Conservation (phyloP, 2,888 invertebrate species). For the Heteropelma amictum region DNA sequence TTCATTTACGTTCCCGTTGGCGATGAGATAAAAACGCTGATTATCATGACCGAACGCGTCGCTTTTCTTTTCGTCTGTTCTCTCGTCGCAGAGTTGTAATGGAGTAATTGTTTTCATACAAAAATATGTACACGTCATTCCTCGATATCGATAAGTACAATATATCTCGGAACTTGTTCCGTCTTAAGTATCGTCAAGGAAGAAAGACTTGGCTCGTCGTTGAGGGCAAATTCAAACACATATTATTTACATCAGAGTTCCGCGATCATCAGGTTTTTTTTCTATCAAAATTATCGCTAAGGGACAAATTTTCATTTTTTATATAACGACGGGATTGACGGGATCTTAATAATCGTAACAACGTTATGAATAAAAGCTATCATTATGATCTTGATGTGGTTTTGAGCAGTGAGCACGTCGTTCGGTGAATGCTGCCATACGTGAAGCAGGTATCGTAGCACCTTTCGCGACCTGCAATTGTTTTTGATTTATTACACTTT, state of each 20-base stretch:
- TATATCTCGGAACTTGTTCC: constrained; percentile 22
- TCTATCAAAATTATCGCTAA: constrained; percentile 44
- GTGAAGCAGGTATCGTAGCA: constrained; percentile 73
- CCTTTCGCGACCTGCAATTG: constrained; percentile 71
- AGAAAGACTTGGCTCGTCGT: constrained; percentile 36
- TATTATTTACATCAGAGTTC: constrained; percentile 53
- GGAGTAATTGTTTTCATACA: constrained; percentile 53
- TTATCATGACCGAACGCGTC: no score
- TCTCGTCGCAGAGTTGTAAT: background rate
- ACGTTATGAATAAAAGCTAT: constrained; percentile 68
- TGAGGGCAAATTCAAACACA: constrained; percentile 55
- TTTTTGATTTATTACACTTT: background rate
- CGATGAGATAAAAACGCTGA: background rate
- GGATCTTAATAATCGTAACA: constrained; percentile 19
- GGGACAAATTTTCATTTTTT: constrained; percentile 22
- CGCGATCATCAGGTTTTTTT: constrained; percentile 38
- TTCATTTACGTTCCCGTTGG: background rate
- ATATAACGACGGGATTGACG: constrained; percentile 14
- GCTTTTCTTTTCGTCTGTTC: background rate
- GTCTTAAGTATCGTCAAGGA: constrained; percentile 9
- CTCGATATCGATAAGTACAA: constrained; percentile 52
- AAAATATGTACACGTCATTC: constrained; percentile 53
- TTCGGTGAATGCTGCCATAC: constrained; percentile 75
- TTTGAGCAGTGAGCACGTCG: constrained; percentile 75
- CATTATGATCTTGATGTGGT: constrained; percentile 73